Conservation (phyloP, 1,140 invertebrate genomes). For the Dryas iulia region DNA sequence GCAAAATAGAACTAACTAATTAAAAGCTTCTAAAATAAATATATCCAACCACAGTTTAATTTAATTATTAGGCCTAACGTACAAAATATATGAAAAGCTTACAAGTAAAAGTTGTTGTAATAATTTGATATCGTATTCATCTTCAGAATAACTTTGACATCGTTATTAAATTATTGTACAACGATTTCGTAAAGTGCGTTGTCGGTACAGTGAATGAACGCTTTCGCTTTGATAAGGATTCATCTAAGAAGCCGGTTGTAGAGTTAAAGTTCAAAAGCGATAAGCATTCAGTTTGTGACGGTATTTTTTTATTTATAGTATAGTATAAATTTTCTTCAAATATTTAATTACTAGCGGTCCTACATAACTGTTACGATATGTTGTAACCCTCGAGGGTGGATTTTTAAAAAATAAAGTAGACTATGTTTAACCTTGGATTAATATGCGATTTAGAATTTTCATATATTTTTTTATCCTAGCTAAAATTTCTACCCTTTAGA, state of each 20-base stretch:
- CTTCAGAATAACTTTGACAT: background rate
- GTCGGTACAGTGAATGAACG: constrained; percentile 62
- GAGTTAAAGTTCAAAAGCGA: constrained; percentile 64
- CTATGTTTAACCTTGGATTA: too few relatives aligned
- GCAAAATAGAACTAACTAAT: constrained; percentile 41
- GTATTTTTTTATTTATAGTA: background rate
- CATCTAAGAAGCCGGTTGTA: constrained; percentile 66
- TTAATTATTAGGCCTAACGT: too few relatives aligned
- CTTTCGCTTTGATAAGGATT: constrained; percentile 61
- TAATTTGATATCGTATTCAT: background rate
- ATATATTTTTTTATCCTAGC: too few relatives aligned
- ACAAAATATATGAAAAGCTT: too few relatives aligned
- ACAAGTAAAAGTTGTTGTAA: background rate
- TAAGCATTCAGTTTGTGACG: constrained; percentile 30
- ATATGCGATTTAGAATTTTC: too few relatives aligned
- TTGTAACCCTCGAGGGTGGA: too few relatives aligned
- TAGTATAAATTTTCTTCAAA: background rate
- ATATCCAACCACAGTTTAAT: too few relatives aligned
- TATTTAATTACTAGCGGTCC: background rate
- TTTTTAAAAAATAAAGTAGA: too few relatives aligned
- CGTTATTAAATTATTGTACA: background rate
- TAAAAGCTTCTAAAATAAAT: background rate
- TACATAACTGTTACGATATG: background rate
- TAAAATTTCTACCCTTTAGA: too few relatives aligned
- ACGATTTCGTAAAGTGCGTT: constrained; percentile 14